Evolutionary conservation across 2,797 vertebrate species (phyloP), one percentile per base, ranked within the genome.

Genomic region (Delichon dasypus): DNA sequence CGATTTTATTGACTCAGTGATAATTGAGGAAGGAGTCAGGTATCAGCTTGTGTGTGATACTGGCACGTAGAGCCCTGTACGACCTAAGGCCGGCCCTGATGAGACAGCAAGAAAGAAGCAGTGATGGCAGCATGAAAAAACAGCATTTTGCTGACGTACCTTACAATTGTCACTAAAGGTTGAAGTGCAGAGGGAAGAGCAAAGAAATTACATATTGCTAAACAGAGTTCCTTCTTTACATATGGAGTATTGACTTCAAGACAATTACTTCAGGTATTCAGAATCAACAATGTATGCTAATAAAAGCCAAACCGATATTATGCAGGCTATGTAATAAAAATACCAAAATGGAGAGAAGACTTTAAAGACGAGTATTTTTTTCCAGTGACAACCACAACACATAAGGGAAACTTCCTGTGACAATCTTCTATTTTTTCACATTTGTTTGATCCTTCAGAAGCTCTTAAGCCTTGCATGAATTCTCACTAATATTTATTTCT

Each of bases 11-110:
- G 86, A 47, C 84, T 96, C 88, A 54, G 67, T 94, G 67, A 44
- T 89, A 96, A 89, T 61, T 94, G 93, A 86, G 79, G 87, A 95
- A 87, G 81, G 87, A 94, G 75, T 82, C 58, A 91, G 68, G 57
- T 83, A 85, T 13, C 71, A 86, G 71, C 50, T 60, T 79, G 40
- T 77, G 61, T 71, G 45, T 71, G 88, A 91, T 93, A 64, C 45
- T 93, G 90, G 67, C 93, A 76, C 62, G 68, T 42, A 71, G 82
- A 84, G 91, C 89, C 67, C 85, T 91, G 71, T 32, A 54, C 27
- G 30, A 82, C 71, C 23, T 21, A 45, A 62, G 68, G 87, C 78
- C 0, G 12, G 51, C 40, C 40, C 40, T 91, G 66, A 89, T 88
- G 90, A 91, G 51, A 38, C 66, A 67, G 81, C 79, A 54, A 70